Evolutionary conservation across 2,113 vertebrate genomes (phyloP), one percentile per base, ranked within the genome.

Genomic region (Acrocephalus arundinaceus): DNA sequence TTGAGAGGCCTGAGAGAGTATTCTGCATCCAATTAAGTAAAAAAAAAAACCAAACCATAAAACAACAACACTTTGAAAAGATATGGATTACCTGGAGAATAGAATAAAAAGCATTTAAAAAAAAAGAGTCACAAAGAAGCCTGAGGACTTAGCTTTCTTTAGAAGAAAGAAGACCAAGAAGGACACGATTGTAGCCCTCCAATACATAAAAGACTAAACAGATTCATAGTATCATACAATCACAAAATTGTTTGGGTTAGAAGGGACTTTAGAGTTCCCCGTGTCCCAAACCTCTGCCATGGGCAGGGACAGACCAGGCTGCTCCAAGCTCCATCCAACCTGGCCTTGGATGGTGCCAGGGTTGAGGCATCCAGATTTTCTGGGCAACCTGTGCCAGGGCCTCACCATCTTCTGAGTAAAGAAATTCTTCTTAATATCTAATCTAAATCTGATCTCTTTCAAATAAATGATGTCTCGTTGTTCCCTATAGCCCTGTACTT

Each of bases 241-340:
- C 43, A 68, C 7, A 54, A 43, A 83, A 41, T 46, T 5, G 1
- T 65, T 87, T 28, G 3, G 4, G 5, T 63, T 68, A n/a, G 46
- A 85, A 75, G 5, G 13, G 10, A 49, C 8, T 6, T 46, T 17
- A 31, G 35, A 37, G 9, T 10, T 27, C 18, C 17, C 3, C 1
- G 0, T 3, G 1, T 51, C 68, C 41, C 54, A 80, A 0, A 3
- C 4, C 19, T 4, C 10, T 37, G 39, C 20, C 14, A 12, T 7
- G 2, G 27, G 17, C 25, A 48, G 4, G 18, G 23, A 49, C 27
- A 63, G 27, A 18, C 1, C 48, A 49, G 27, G 37, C 3, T 78
- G 30, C 39, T 55, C 37, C 6, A 8, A 52, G 28, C 3, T 10
- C 2, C 17, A 11, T 25, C 54, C 48, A 81, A 0, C 35, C 45